These are phyloP conservation scores for Stratiomys singularior DNA, from an alignment of 2,888 invertebrate genomes.

Conservation along the genomic window DNA sequence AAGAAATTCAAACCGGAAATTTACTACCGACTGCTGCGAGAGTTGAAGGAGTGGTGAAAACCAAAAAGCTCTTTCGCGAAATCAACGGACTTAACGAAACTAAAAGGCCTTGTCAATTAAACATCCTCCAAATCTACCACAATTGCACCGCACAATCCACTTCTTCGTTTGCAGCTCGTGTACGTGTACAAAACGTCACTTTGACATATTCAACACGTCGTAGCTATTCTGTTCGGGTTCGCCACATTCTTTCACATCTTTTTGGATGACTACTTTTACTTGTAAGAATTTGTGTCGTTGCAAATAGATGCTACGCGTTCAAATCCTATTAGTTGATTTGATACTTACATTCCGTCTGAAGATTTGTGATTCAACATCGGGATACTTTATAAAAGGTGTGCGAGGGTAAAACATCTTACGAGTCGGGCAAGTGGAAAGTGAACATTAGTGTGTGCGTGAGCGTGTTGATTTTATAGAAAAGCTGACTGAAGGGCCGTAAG, in stretches of 20 bases:
- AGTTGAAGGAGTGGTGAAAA: no score
- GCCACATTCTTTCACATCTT: conserved; percentile 46
- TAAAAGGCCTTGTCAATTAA: background rate
- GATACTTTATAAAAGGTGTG: conserved; percentile 61
- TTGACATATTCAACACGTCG: conserved; percentile 52
- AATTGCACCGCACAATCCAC: conserved; percentile 30
- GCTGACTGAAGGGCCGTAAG: no score
- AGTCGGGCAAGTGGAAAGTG: background rate
- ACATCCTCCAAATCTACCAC: conserved; percentile 39
- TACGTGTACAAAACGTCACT: conserved; percentile 48
- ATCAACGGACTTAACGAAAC: background rate
- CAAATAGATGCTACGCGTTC: background rate
- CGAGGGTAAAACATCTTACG: conserved; percentile 61
- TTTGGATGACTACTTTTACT: conserved; percentile 17
- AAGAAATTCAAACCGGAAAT: no score
- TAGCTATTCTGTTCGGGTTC: conserved; percentile 34
- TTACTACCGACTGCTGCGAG: no score
- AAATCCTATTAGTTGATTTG: no score
- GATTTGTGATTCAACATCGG: conserved; percentile 61
- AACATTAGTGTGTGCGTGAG: no score
- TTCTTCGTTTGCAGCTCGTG: conserved; percentile 11
- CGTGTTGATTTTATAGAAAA: no score
- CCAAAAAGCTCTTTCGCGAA: background rate
- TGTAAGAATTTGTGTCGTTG: background rate
- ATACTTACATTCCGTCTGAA: conserved; percentile 62